Base-by-base conservation (phyloP, 2,888 invertebrate genomes). In the Callosobruchus maculatus region DNA sequence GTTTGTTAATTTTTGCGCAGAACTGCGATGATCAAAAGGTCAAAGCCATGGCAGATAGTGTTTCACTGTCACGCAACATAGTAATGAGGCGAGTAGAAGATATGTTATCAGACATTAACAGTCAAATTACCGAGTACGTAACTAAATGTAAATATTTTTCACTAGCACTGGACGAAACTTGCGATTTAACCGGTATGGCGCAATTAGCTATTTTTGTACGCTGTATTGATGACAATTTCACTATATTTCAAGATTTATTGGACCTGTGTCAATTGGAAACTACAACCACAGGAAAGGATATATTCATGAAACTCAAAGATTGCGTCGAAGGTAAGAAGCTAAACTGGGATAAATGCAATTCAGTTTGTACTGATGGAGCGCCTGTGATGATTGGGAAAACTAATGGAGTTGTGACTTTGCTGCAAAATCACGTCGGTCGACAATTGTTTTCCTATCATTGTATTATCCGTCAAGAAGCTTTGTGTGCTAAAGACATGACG, bases 401-500 rank as follows among this genome's bases (percentile, higher is more conserved):
- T 9, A 30, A 30, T 30, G 30, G 30, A 5, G n/a, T 20, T n/a
- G 70, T 26, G 4, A 26, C 22, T 70, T 70, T 26, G 30, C 26
- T 70, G 13, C 70, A 70, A 26, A 70, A 70, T 70, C 26, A 26
- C 30, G 22, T 70, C 0, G 22, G 30, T 70, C 70, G 70, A 26
- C 22, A 2, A 1, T 13, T 73, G 22, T 73, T 73, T 69, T 69
- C 71, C 21, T 71, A 74, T 69, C 71, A 71, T 71, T 73, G 68
- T 21, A 73, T 73, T 66, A 73, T 73, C 68, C 73, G 71, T 68
- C 69, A 71, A 49, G 71, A 71, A 74, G 74, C 74, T 13, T 31
- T 71, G 69, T 74, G 73, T 70, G 73, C 73, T 67, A 73, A 70
- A 26, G 71, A 73, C 21, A 73, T 73, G 73, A 21, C 67, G 73